Evolutionary conservation across 2,888 invertebrate genomes (phyloP).

Genomic region (Boloria euphrosyne): DNA sequence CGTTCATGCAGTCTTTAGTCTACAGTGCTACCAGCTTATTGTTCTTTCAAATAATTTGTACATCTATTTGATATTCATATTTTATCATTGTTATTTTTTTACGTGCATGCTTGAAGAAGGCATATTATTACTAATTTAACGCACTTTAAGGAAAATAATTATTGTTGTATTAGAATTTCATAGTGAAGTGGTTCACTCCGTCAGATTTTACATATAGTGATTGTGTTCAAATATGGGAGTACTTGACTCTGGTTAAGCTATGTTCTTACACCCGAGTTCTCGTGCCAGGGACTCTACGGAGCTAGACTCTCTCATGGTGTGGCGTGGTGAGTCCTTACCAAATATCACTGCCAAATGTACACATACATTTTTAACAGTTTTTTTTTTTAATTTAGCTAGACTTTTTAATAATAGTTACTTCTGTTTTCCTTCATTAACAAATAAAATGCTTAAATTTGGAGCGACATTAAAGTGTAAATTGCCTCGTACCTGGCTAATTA

Average conservation of each 20-base stretch:
- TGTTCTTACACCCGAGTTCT: constrained; percentile 78
- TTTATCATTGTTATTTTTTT: neutral
- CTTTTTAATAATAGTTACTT: neutral
- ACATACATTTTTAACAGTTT: neutral
- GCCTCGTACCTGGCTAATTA: constrained; percentile 1
- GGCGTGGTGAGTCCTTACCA: constrained; percentile 69
- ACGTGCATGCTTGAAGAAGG: neutral
- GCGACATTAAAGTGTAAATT: neutral
- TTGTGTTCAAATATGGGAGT: constrained; percentile 69
- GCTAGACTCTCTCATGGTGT: constrained; percentile 72
- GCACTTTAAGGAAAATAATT: neutral
- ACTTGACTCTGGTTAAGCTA: constrained; percentile 77
- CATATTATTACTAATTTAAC: neutral
- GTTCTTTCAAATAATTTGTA: constrained; percentile 32
- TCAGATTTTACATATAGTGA: constrained; percentile 34
- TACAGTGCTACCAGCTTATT: constrained; percentile 41
- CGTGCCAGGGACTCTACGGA: constrained; percentile 72
- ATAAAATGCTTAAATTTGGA: constrained; percentile 1
- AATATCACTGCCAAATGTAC: constrained; percentile 24
- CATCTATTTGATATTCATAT: constrained; percentile 1
- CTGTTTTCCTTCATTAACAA: neutral
- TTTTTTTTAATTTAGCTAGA: neutral
- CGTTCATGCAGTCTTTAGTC: constrained; percentile 46
- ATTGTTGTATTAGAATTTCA: constrained; percentile 5
- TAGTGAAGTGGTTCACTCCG: constrained; percentile 37